phyloP scores from a whole-genome alignment of 2,888 invertebrate species.

The Pterostichus niger region DNA sequence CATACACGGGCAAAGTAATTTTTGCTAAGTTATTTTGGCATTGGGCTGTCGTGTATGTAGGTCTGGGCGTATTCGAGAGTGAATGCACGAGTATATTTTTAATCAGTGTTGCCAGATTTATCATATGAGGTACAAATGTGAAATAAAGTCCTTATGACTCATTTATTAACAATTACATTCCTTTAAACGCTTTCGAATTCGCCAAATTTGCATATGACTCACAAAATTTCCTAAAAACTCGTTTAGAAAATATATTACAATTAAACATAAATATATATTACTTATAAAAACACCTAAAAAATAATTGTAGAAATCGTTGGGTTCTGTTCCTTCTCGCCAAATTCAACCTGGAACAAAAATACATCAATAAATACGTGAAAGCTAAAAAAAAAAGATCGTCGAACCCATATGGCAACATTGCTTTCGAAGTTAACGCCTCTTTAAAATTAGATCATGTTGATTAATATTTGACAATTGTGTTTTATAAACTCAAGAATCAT shows the following conservation, averaged over 20 bases:
- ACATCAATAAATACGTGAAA: constrained; percentile 11
- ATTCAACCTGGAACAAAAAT: not conserved
- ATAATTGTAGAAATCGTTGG: not conserved
- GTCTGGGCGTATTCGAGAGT: constrained; percentile 59
- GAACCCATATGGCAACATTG: constrained; percentile 61
- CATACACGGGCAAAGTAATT: constrained; percentile 60
- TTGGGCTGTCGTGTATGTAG: constrained; percentile 58
- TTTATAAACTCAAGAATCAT: not conserved
- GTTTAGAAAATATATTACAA: too few species aligned
- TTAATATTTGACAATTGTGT: constrained; percentile 65
- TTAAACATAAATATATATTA: too few species aligned
- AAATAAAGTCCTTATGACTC: constrained; percentile 8
- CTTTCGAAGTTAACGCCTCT: constrained; percentile 61
- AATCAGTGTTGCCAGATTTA: constrained; percentile 61
- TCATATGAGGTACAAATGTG: constrained; percentile 20
- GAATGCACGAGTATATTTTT: constrained; percentile 59
- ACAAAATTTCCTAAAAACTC: too few species aligned
- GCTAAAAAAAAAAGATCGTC: constrained; percentile 42
- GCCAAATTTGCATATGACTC: too few species aligned
- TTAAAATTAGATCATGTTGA: constrained; percentile 66
- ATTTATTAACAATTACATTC: not conserved
- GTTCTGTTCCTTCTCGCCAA: too few species aligned
- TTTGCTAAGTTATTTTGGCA: constrained; percentile 65
- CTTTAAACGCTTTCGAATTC: too few species aligned
- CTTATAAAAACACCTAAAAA: not conserved